These are phyloP conservation scores for Montipora sp. DNA, from an alignment of 64 coral and sea anemone genomes.

Conservation along the genomic window DNA sequence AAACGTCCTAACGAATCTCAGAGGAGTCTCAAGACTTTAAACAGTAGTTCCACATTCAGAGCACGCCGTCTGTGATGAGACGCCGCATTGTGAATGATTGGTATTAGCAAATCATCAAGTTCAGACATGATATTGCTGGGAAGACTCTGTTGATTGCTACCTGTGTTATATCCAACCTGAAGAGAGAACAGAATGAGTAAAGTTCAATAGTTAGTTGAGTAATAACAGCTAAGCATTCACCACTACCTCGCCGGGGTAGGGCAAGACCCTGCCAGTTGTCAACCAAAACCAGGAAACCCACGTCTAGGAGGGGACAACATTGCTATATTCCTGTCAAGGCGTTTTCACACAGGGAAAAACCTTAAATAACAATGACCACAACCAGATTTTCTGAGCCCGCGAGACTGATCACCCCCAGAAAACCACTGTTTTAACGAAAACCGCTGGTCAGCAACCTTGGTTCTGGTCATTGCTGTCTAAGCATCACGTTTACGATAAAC, in stretches of 20 bases:
- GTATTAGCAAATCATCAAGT: slow-evolving; percentile 83
- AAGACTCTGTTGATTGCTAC: slow-evolving; percentile 68
- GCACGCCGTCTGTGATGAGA: slow-evolving; percentile 57
- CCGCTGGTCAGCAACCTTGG: too few species aligned
- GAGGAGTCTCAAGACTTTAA: slow-evolving; percentile 78
- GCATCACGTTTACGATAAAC: too few species aligned
- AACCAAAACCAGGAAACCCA: too few species aligned
- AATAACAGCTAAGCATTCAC: not conserved
- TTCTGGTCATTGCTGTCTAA: too few species aligned
- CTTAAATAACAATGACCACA: too few species aligned
- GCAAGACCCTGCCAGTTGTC: too few species aligned
- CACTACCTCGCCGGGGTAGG: not conserved
- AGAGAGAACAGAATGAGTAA: not conserved
- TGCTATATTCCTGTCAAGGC: too few species aligned
- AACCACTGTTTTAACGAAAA: too few species aligned
- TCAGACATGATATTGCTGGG: slow-evolving; percentile 76
- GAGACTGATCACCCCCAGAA: too few species aligned
- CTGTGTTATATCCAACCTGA: slow-evolving; percentile 89
- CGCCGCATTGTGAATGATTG: slow-evolving; percentile 82
- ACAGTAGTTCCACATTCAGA: slow-evolving; percentile 79
- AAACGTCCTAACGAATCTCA: slow-evolving; percentile 6
- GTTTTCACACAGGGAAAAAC: too few species aligned
- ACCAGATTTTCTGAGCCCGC: too few species aligned
- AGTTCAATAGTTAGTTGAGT: not conserved
- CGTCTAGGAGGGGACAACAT: too few species aligned